These are phyloP conservation scores for Sesia apiformis DNA, from an alignment of 2,888 invertebrate species.

Conservation along the genomic window DNA sequence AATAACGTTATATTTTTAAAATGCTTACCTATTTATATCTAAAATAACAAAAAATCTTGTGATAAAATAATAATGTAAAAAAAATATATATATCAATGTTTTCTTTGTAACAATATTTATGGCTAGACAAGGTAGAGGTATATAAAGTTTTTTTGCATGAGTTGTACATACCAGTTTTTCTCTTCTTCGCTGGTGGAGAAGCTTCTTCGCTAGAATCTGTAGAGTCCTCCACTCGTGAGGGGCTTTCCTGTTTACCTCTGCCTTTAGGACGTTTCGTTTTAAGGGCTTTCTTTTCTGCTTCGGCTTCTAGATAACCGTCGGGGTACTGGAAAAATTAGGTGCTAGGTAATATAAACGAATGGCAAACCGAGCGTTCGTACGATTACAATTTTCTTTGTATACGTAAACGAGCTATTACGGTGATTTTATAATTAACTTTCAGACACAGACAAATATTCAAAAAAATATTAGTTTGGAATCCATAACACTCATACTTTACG, in stretches of 20 bases:
- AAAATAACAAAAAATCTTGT: no score
- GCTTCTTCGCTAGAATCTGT: neutral
- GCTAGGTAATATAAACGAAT: conserved; percentile 3
- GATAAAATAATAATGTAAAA: no score
- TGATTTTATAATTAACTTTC: no score
- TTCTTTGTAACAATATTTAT: conserved; percentile 1
- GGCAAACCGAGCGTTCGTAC: no score
- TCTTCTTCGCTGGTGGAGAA: neutral
- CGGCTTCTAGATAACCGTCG: conserved; percentile 80
- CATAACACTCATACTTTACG: no score
- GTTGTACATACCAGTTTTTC: neutral
- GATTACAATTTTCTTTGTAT: no score
- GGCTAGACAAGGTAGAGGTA: no score
- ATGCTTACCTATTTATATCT: no score
- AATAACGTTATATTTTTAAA: no score
- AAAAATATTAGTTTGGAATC: no score
- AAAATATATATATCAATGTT: neutral
- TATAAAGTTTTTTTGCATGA: conserved; percentile 1
- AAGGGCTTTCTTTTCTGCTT: conserved; percentile 62
- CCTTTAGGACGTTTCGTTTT: conserved; percentile 20
- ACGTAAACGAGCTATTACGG: no score
- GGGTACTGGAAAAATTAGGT: conserved; percentile 71
- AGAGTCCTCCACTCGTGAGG: neutral
- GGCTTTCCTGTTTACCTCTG: neutral
- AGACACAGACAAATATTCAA: no score